Base-by-base conservation (phyloP, 2,888 invertebrate genomes). In the Cordilura impudica region DNA sequence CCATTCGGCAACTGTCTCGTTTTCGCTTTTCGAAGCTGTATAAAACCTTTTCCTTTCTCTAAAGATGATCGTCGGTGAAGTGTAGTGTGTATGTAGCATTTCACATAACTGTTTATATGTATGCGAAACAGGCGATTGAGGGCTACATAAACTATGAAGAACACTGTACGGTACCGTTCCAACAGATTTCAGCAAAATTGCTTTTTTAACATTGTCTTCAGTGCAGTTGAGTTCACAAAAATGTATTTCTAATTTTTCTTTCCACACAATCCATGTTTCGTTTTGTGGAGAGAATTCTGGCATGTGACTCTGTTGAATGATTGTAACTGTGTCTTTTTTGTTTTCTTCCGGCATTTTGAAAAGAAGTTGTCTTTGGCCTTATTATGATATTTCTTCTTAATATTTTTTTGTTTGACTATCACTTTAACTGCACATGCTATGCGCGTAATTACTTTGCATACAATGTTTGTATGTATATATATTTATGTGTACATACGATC, bases 1-100 rank as follows among this genome's bases (percentile, higher is more conserved):
- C 60, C 74, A 78, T 12, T 45, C 53, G 10, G 71, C 51, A 5
- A 75, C 66, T 3, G 47, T 51, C 16, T 73, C 78, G 4, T 18
- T 14, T 18, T 56, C 54, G 10, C 5, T 21, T 43, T 65, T 65
- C 2, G 18, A 10, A n/a, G 66, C 43, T 6, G 10, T 18, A 14
- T 58, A 58, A 61, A 75, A 60, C 26, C 12, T 21, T 23, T 60
- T 60, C 8, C 45, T 2, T 45, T 45, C 43, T 16, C 29, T 26
- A 26, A 56, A 49, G 2, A 58, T 10, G 23, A 69, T 49, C 31
- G 29, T 47, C 29, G 29, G 56, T n/a, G 47, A 47, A 10, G 56
- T 56, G 23, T 35, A 51, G 3, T 53, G 53, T 23, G 51, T 51
- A 8, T 51, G 23, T 12, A 51, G 23, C 19, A 65, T 35, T 51